Base-by-base conservation (phyloP, 2,888 invertebrate genomes). In the Drosophila histrio region DNA sequence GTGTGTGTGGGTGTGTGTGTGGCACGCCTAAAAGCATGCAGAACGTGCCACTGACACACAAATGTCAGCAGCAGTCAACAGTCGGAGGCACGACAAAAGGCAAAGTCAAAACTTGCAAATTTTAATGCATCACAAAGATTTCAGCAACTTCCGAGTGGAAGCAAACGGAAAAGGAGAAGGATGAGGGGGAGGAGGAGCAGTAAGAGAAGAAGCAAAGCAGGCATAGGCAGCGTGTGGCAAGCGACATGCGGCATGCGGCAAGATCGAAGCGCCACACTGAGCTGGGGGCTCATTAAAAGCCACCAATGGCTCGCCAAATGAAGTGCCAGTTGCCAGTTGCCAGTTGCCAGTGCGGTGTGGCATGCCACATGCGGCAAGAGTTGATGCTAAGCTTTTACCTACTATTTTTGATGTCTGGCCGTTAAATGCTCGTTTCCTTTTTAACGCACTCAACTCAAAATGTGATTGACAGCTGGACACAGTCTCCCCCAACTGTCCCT, bases 101-200 rank as follows among this genome's bases (percentile, higher is more conserved):
- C 68, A 60, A 86, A 88, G 88, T 82, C 88, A 86, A 83, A 82
- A 88, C 77, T 88, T 70, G 80, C 82, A 72, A 88, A 82, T 88
- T 82, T 83, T 82, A 82, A 82, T 82, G 82, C 88, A 82, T 88
- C 82, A 82, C 87, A 86, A 88, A 87, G 80, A 88, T 70, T 66
- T 72, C 50, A 86, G 53, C 60, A 83, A 63, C 66, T 83, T 30
- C 38, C n/a, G 5, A 11, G 36, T 11, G 36, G n/a, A 17, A 11
- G 15, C 15, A 15, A 13, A 28, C 17, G 2, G 15, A 13, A 13
- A 5, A 19, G 32, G 0, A 21, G 19, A 9, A 13, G 3, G 3
- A 38, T 1, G 19, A 11, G 22, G 7, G 3, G 6, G 2, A 3
- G 22, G 0, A 19, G 36, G 15, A n/a, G 9, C 9, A 7, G 17